These are phyloP conservation scores for Moxostoma hubbsi DNA, from an alignment of 2,797 vertebrate species.

Conservation along the genomic window DNA sequence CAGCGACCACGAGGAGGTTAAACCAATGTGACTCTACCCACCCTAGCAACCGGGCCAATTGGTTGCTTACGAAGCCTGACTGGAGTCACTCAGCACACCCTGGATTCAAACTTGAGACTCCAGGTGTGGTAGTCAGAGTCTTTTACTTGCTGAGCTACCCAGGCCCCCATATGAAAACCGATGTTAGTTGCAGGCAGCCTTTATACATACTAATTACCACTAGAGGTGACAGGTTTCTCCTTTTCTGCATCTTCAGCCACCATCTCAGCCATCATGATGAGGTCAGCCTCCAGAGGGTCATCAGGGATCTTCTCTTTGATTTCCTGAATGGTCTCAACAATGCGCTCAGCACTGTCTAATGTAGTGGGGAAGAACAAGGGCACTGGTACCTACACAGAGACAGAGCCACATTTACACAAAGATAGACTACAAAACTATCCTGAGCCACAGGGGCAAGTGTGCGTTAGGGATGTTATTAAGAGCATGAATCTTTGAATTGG, in stretches of 20 bases:
- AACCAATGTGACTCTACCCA: no score
- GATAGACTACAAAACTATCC: not conserved
- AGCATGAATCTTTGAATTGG: no score
- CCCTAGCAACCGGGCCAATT: no score
- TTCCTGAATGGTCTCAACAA: conserved; percentile 87
- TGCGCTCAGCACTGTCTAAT: conserved; percentile 83
- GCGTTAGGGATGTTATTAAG: no score
- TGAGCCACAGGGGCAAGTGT: not conserved
- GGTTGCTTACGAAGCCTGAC: no score
- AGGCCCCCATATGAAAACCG: no score
- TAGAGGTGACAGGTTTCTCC: conserved; percentile 59
- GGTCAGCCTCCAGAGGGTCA: conserved; percentile 91
- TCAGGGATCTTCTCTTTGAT: conserved; percentile 90
- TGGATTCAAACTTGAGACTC: no score
- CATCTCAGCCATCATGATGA: conserved; percentile 97
- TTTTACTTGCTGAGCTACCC: no score
- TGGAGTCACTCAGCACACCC: no score
- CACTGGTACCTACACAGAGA: conserved; percentile 84
- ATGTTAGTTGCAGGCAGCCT: no score
- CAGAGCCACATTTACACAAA: not conserved
- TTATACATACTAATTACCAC: conserved; percentile 12
- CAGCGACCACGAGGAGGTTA: no score
- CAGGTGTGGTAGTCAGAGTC: no score
- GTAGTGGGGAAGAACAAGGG: conserved; percentile 92
- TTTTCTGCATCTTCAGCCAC: conserved; percentile 90